These are phyloP conservation scores for Ephydatia muelleri DNA, from an alignment of 37 sponge, comb jelly and placozoan species.

Conservation along the genomic window DNA sequence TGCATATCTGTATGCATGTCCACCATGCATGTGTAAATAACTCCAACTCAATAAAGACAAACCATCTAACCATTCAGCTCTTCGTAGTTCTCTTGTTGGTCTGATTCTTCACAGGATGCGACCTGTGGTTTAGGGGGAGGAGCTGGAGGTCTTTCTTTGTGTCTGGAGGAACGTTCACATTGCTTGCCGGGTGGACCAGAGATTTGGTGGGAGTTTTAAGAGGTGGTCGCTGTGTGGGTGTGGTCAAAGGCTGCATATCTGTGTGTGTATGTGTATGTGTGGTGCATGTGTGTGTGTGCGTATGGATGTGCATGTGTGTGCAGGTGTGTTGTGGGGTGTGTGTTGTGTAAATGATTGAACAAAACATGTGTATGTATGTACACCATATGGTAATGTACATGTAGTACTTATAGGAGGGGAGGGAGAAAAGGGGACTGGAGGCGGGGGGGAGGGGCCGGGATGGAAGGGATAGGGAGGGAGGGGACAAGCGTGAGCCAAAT, in stretches of 20 bases:
- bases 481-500: too few relatives aligned
- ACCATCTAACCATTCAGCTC: background rate
- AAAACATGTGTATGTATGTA: too few relatives aligned
- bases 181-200: background rate
- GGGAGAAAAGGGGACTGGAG: too few relatives aligned
- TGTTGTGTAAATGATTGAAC: too few relatives aligned
- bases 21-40: background rate
- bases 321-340: too few relatives aligned
- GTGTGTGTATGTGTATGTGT: background rate
- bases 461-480: too few relatives aligned
- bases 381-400: too few relatives aligned
- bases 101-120: background rate
- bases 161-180: background rate
- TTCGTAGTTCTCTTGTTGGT: background rate
- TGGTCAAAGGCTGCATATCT: background rate
- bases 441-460: too few relatives aligned
- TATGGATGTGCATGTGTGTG: too few relatives aligned
- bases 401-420: too few relatives aligned
- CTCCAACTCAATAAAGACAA: background rate
- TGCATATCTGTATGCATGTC: background rate
- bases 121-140: background rate
- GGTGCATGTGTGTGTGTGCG: too few relatives aligned
- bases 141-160: too few relatives aligned
- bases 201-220: background rate
- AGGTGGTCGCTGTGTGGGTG: background rate